Evolutionary conservation across 2,888 invertebrate species (phyloP).

Genomic region (Drosophila koepferae): DNA sequence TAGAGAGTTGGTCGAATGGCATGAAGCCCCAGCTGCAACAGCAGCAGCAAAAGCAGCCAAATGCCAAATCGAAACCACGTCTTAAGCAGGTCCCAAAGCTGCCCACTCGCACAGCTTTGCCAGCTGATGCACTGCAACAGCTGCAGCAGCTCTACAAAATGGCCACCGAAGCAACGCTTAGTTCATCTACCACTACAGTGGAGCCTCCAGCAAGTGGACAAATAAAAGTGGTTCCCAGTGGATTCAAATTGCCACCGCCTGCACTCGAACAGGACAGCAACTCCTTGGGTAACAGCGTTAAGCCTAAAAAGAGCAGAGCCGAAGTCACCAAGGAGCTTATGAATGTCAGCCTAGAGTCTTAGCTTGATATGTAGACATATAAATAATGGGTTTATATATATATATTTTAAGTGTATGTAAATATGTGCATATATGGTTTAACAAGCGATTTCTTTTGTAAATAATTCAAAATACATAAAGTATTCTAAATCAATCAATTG

Average conservation of each 20-base stretch:
- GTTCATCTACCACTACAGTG: constrained; percentile 23
- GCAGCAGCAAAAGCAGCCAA: constrained; percentile 13
- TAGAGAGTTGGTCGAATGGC: constrained; percentile 88
- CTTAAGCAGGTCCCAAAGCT: constrained; percentile 21
- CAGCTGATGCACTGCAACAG: constrained; percentile 83
- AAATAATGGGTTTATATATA: constrained; percentile 12
- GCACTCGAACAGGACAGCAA: constrained; percentile 52
- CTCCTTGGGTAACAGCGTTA: constrained; percentile 23
- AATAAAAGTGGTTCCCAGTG: constrained; percentile 44
- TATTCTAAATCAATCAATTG: neutral
- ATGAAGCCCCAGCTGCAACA: constrained; percentile 79
- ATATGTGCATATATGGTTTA: constrained; percentile 10
- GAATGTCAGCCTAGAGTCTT: constrained; percentile 86
- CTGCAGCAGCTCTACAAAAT: constrained; percentile 83
- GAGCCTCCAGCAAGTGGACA: constrained; percentile 26
- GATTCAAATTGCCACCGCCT: constrained; percentile 61
- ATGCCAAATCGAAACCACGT: constrained; percentile 25
- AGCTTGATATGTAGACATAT: constrained; percentile 38
- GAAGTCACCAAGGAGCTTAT: constrained; percentile 87
- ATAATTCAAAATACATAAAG: constrained; percentile 1
- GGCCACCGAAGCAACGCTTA: constrained; percentile 62
- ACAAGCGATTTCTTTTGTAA: constrained; percentile 3
- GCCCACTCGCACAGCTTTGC: constrained; percentile 81
- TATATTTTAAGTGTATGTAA: constrained; percentile 6
- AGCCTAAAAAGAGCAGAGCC: constrained; percentile 83